Conservation (phyloP, 2,888 invertebrate genomes). For the Zhengitettix transpicula region DNA sequence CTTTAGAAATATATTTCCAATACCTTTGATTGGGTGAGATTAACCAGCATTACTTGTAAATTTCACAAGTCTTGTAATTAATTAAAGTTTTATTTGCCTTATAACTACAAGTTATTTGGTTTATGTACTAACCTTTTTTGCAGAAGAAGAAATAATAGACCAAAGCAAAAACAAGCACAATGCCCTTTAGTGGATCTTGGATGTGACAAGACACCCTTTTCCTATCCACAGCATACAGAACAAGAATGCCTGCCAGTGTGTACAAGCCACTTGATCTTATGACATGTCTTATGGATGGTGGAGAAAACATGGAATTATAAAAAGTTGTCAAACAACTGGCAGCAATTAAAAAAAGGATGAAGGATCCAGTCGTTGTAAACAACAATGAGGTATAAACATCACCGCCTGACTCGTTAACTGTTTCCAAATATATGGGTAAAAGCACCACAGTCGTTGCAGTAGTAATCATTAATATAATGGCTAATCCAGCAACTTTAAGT, state of each 20-base stretch:
- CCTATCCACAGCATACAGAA: slow-evolving; percentile 32
- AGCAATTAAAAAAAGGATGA: too few relatives aligned
- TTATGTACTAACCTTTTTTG: slow-evolving; percentile 31
- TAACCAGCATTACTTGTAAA: too few relatives aligned
- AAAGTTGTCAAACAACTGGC: slow-evolving; percentile 17
- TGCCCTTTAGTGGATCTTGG: slow-evolving; percentile 42
- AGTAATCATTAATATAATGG: slow-evolving; percentile 28
- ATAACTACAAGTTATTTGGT: too few relatives aligned
- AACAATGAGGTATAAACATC: slow-evolving; percentile 23
- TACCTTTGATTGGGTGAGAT: too few relatives aligned
- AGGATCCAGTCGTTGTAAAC: slow-evolving; percentile 13
- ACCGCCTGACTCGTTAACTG: slow-evolving; percentile 20
- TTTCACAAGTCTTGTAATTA: too few relatives aligned
- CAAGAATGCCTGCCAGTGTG: slow-evolving; percentile 29
- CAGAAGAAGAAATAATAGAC: slow-evolving; percentile 42
- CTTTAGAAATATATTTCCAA: too few relatives aligned
- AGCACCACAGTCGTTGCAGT: slow-evolving; percentile 32
- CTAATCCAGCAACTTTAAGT: slow-evolving; percentile 27
- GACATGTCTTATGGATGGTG: too few relatives aligned
- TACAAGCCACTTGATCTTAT: slow-evolving; percentile 11
- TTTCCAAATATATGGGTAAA: slow-evolving; percentile 33
- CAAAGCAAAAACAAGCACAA: slow-evolving; percentile 36
- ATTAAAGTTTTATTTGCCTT: too few relatives aligned
- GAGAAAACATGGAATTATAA: too few relatives aligned
- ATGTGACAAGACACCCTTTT: slow-evolving; percentile 40